Percentiles rank a stretch among this genome's conserved stretches.
Conservation (phyloP, 2,797 vertebrate genomes). For the Luscinia megarhynchos region DNA sequence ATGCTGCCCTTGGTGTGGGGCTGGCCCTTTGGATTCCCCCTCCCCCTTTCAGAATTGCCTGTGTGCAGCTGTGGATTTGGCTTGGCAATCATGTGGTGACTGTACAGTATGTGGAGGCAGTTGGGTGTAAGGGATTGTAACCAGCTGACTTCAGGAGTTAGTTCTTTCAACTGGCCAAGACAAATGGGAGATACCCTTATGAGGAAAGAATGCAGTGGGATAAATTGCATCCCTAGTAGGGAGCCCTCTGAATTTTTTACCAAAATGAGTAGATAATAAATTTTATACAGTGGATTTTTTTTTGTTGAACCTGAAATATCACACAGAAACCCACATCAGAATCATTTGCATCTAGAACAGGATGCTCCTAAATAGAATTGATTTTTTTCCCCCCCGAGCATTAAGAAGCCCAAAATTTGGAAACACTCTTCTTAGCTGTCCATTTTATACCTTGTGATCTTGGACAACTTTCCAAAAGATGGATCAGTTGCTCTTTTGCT, state of each 20-base stretch:
- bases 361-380: not conserved
- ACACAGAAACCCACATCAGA: not conserved
- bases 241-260: not conserved
- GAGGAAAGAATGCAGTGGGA: not conserved
- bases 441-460: not conserved
- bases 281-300: not conserved
- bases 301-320: not conserved
- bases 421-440: not conserved
- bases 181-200: not conserved
- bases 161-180: not conserved
- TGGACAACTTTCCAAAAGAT: not conserved
- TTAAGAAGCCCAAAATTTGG: not conserved
- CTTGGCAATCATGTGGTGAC: not conserved
- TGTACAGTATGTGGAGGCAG: not conserved
- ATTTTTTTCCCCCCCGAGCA: accelerated
- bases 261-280: not conserved
- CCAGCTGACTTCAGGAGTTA: constrained; percentile 26
- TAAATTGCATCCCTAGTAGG: not conserved
- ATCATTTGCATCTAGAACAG: not conserved
- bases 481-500: not conserved
- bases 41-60: not conserved
- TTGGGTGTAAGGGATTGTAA: constrained; percentile 39
- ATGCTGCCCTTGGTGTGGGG: accelerated
- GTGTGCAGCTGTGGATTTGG: constrained; percentile 19
- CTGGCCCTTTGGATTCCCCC: not conserved